Evolutionary conservation across 2,888 invertebrate genomes (phyloP), one percentile per base, ranked within the genome.

Genomic region (Amblyteles armatorius): DNA sequence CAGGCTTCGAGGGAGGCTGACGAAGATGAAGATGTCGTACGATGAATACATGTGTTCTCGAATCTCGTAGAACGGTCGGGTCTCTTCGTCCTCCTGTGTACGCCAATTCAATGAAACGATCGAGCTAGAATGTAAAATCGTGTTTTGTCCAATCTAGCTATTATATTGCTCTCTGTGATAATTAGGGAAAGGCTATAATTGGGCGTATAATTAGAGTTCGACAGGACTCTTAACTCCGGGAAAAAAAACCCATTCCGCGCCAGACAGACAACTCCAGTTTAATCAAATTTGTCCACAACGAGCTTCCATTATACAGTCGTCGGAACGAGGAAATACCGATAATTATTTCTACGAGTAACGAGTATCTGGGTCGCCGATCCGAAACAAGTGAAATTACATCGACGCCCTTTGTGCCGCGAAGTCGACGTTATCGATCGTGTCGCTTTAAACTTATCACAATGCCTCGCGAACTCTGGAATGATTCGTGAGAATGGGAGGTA

Each of bases 291-390:
- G 26, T 44, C 11, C 57, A 26, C 57, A 57, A 26, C 11, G 57
- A 26, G 22, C 22, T 22, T 22, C 11, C 26, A 57, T 57, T 57
- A 11, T 57, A 26, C 9, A 63, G 29, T 13, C 33, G 29, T 5
- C 6, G 16, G 63, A 63, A 29, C 33, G 33, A 16, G 29, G 63
- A n/a, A 63, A 63, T n/a, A n/a, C 63, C 6, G n/a, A 36, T 33
- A 63, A 63, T 63, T 63, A 36, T 57, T 36, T 63, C 6, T 63
- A 7, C 33, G 63, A 63, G 16, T 63, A 63, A 36, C 33, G 63
- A 33, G n/a, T 36, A 36, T 63, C 63, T 16, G 63, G 63, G 2
- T 63, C 33, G 33, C 29, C 63, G 33, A 63, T 6, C n/a, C 7
- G 63, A 63, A 63, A 33, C 33, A 57, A 57, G 11, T 57, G 11